phyloP scores from a whole-genome alignment of 2,797 vertebrate genomes.

The Microctenopoma steveboyesi region DNA sequence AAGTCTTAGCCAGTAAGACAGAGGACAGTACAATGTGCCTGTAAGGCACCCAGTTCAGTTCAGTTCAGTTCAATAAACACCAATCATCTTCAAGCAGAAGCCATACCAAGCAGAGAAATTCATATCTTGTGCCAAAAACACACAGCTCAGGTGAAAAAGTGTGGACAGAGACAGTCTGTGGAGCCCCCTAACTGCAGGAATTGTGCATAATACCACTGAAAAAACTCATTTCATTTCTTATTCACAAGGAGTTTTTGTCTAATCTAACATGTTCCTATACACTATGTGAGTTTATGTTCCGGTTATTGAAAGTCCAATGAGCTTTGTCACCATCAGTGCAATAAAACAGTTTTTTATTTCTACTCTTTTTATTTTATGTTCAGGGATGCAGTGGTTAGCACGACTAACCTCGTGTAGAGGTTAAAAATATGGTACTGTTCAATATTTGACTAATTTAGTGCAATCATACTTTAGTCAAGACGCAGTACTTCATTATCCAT shows the following conservation, averaged over 20 bases:
- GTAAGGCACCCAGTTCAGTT: slow-evolving; percentile 44
- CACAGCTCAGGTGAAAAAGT: background rate
- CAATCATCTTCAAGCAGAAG: slow-evolving; percentile 29
- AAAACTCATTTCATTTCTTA: background rate
- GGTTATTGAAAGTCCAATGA: too few species aligned
- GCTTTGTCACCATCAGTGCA: too few species aligned
- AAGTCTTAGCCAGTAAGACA: slow-evolving; percentile 46
- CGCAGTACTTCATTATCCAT: background rate
- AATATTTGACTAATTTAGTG: background rate
- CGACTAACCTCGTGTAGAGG: too few species aligned
- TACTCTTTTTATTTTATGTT: background rate
- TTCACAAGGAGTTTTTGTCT: background rate
- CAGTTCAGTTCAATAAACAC: slow-evolving; percentile 42
- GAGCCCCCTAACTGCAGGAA: slow-evolving; percentile 32
- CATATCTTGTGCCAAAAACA: slow-evolving; percentile 4
- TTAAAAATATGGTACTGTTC: background rate
- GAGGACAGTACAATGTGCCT: slow-evolving; percentile 40
- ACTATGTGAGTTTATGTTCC: too few species aligned
- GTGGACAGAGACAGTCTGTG: slow-evolving; percentile 7
- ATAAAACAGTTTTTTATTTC: too few species aligned
- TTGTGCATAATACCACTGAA: background rate
- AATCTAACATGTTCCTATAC: background rate
- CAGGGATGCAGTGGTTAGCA: too few species aligned
- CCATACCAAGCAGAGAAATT: slow-evolving; percentile 22
- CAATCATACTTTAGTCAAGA: background rate